A percentile compares a stretch with the other conserved stretches of the same genome.
Evolutionary conservation across 2,113 vertebrate species (phyloP).

Genomic region (Eretmochelys imbricata): DNA sequence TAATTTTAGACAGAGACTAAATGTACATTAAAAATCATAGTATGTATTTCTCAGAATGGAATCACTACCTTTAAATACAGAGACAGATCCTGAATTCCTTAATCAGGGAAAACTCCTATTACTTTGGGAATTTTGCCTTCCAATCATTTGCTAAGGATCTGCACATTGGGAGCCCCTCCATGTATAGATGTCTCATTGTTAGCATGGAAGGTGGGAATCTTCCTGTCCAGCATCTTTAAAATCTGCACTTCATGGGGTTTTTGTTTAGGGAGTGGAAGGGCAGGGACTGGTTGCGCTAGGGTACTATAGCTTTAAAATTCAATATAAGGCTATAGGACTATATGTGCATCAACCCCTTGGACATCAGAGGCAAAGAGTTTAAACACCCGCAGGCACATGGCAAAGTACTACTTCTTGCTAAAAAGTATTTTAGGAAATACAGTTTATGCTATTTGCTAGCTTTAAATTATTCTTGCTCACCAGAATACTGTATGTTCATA

Average conservation of each 20-base stretch:
- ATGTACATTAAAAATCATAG: background rate
- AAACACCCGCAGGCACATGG: background rate
- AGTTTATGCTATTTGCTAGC: background rate
- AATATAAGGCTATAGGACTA: background rate
- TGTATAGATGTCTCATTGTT: background rate
- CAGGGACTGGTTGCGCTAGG: background rate
- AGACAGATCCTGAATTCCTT: background rate
- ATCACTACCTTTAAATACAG: background rate
- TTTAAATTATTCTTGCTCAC: background rate
- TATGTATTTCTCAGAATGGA: background rate
- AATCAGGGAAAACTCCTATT: background rate
- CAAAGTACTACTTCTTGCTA: background rate
- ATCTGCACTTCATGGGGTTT: background rate
- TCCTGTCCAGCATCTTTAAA: background rate
- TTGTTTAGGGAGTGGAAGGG: background rate
- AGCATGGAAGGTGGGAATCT: background rate
- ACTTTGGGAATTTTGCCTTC: background rate
- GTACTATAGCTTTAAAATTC: background rate
- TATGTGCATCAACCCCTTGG: background rate
- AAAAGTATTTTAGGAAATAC: background rate
- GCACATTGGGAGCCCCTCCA: fast-evolving
- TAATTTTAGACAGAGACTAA: background rate
- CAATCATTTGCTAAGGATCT: background rate
- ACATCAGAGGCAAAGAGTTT: background rate
- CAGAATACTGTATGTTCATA: background rate